Base-by-base conservation (phyloP, 2,113 vertebrate species). In the Hippocampus barbouri region DNA sequence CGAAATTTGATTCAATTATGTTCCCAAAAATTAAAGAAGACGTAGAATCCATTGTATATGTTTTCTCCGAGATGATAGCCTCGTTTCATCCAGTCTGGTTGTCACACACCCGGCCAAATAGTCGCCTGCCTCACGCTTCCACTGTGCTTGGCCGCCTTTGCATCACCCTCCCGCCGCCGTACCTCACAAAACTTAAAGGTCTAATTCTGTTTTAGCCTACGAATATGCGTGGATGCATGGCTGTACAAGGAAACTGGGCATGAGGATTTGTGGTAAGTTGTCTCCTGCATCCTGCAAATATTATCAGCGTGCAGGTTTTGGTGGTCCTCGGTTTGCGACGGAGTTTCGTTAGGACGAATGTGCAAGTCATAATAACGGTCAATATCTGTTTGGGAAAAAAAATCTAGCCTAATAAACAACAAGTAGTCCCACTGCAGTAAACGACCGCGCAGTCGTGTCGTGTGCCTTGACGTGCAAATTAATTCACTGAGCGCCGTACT, bases 261-360 rank as follows among this genome's bases (percentile, higher is more conserved):
- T 98, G 92, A 99, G 98, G 94, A 98, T 99, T n/a, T 98, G 97
- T 69, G 97, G 97, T 99, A 90, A 96, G 97, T 94, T 54, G 23
- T n/a, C 16, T 59, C 14, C 8, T 16, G 66, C 47, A 15, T 23
- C 11, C 30, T n/a, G 30, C 10, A 40, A 41, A 25, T 66, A 45
- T 40, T 15, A 59, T 59, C 11, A 30, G 25, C 59, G 59, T 15
- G 59, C 34, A 38, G 27, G 25, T 27, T 30, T 60, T 6, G 30
- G 25, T 6, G 59, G 27, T 61, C 6, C 27, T 30, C 27, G 21
- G 5, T 61, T 34, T 61, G 6, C 27, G 59, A 30, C 56, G 25
- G 56, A 57, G 2, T 57, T 57, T n/a, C 23, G 2, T 20, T 54
- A 4, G 9, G 23, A 59, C 1, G 56, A 25, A 15, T 16, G 23